Evolutionary conservation across 2,113 vertebrate species (phyloP).

Genomic region (Thoracochromis brauschi): DNA sequence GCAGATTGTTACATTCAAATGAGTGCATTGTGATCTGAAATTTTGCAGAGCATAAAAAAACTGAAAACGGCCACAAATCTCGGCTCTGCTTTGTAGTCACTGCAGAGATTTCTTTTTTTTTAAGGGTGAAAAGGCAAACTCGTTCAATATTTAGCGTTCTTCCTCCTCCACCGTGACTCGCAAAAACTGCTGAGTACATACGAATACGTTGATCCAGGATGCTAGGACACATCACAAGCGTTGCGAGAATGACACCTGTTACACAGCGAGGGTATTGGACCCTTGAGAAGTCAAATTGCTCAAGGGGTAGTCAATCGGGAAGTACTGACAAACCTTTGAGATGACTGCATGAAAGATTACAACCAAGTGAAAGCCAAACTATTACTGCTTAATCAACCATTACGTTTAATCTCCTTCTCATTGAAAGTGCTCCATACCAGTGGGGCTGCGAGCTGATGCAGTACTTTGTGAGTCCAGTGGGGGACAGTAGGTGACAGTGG

Average conservation of each 20-base stretch:
- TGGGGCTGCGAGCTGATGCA: background rate
- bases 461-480: conserved; percentile 2
- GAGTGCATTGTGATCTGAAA: background rate
- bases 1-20: background rate
- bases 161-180: background rate
- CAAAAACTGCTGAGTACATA: background rate
- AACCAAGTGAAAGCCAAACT: conserved; percentile 4
- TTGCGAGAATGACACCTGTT: background rate
- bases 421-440: background rate
- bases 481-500: conserved; percentile 48
- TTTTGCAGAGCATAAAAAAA: background rate
- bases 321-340: background rate
- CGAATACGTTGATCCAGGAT: background rate
- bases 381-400: conserved; percentile 27
- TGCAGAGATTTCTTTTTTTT: background rate
- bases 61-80: background rate
- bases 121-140: background rate
- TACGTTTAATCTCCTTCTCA: conserved; percentile 14
- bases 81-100: background rate
- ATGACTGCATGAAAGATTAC: background rate
- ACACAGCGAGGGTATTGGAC: background rate
- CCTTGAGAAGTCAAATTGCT: background rate
- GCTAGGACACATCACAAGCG: background rate
- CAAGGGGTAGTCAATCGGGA: background rate
- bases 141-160: background rate